Percentiles rank a stretch among this genome's conserved stretches.
phyloP scores from a whole-genome alignment of 2,113 vertebrate genomes.

The Danio rerio region DNA sequence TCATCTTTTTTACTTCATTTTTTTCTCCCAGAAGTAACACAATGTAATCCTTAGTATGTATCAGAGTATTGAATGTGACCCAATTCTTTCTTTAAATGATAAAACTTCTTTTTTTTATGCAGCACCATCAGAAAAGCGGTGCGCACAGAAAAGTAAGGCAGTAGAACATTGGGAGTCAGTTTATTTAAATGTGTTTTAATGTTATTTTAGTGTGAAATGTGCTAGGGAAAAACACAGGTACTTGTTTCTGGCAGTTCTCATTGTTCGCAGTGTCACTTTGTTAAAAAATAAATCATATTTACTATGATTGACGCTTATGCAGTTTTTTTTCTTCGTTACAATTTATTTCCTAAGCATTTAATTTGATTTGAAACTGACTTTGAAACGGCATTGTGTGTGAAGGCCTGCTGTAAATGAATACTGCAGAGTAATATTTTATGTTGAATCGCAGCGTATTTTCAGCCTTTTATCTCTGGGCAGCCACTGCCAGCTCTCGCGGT shows the following conservation, averaged over 20 bases:
- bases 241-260: constrained; percentile 49
- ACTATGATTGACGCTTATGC: constrained; percentile 21
- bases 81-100: constrained; percentile 32
- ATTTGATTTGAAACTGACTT: neutral
- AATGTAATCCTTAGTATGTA: constrained; percentile 42
- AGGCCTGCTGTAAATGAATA: constrained; percentile 17
- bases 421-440: constrained; percentile 33
- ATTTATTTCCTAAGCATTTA: constrained; percentile 7
- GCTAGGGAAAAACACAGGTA: constrained; percentile 47
- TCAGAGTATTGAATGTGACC: constrained; percentile 41
- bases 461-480: constrained; percentile 54
- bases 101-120: constrained; percentile 45
- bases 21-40: constrained; percentile 39
- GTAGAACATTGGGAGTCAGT: constrained; percentile 17
- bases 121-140: constrained; percentile 2
- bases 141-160: constrained; percentile 23
- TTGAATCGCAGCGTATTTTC: constrained; percentile 47
- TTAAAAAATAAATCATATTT: constrained; percentile 51
- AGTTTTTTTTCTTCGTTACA: neutral
- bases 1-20: constrained; percentile 4
- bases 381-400: constrained; percentile 15
- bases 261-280: constrained; percentile 61
- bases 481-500: constrained; percentile 51
- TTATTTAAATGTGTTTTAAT: constrained; percentile 41
- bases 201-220: constrained; percentile 43